These are phyloP conservation scores for Eustalomyia histrio DNA, from an alignment of 2,888 invertebrate species.

Conservation along the genomic window DNA sequence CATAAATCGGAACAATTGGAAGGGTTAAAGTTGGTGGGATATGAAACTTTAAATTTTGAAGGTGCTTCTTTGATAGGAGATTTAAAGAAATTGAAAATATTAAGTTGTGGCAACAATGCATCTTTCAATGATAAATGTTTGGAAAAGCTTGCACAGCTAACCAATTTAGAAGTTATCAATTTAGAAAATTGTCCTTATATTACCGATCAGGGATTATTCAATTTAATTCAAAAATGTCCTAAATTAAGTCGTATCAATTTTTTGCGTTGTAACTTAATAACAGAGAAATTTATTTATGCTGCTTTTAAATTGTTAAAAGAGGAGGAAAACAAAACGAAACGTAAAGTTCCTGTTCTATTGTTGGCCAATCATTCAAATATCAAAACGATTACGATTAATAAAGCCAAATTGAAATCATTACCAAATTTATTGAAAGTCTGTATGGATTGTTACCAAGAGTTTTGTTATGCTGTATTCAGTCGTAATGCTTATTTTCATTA, in stretches of 20 bases:
- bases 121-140: no score
- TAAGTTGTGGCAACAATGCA: no score
- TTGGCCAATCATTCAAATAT: slow-evolving; percentile 1
- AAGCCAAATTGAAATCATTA: not conserved
- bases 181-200: not conserved
- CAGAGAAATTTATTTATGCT: not conserved
- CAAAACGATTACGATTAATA: not conserved
- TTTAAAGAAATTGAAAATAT: no score
- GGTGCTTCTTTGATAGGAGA: no score
- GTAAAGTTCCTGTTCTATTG: no score
- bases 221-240: not conserved
- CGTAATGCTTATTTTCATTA: no score
- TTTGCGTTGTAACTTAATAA: not conserved
- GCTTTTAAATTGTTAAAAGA: not conserved
- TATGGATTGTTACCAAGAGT: no score
- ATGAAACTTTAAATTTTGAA: no score
- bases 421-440: not conserved
- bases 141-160: no score
- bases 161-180: not conserved
- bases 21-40: no score
- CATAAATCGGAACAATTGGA: no score
- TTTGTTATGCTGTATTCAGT: no score
- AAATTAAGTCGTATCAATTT: slow-evolving; percentile 7
- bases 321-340: not conserved
- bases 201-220: not conserved